A percentile compares a stretch with the other conserved stretches of the same genome.
Evolutionary conservation across 2,888 invertebrate genomes (phyloP).

Genomic region (Lasioglossum morio): DNA sequence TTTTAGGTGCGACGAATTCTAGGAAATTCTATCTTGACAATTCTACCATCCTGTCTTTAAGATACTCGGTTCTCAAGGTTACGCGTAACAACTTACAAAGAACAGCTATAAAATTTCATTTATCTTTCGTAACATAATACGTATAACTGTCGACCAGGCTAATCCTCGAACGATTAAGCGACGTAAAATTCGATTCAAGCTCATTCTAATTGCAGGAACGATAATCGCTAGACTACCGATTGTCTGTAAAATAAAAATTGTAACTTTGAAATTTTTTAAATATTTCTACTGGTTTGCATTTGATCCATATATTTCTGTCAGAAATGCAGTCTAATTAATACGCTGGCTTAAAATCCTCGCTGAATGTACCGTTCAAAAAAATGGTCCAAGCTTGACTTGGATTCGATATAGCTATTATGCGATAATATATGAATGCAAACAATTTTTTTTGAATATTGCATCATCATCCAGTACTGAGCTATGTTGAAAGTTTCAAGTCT

Average conservation of each 20-base stretch:
- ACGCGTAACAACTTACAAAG: background rate
- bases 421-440: too few species aligned
- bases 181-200: background rate
- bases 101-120: background rate
- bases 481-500: too few species aligned
- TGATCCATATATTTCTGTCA: too few species aligned
- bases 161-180: background rate
- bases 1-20: background rate
- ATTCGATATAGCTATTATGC: too few species aligned
- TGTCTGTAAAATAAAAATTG: background rate
- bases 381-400: too few species aligned
- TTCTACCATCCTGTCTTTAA: background rate
- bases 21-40: background rate
- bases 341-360: too few species aligned
- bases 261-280: too few species aligned
- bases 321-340: too few species aligned
- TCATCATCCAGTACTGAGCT: too few species aligned
- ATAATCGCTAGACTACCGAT: background rate
- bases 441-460: too few species aligned
- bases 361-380: too few species aligned
- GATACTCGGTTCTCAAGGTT: background rate
- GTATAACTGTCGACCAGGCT: background rate
- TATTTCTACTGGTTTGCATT: too few species aligned
- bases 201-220: background rate
- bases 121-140: background rate